Evolutionary conservation across 1,140 invertebrate species (phyloP).

Genomic region (Drosophila bipectinata): DNA sequence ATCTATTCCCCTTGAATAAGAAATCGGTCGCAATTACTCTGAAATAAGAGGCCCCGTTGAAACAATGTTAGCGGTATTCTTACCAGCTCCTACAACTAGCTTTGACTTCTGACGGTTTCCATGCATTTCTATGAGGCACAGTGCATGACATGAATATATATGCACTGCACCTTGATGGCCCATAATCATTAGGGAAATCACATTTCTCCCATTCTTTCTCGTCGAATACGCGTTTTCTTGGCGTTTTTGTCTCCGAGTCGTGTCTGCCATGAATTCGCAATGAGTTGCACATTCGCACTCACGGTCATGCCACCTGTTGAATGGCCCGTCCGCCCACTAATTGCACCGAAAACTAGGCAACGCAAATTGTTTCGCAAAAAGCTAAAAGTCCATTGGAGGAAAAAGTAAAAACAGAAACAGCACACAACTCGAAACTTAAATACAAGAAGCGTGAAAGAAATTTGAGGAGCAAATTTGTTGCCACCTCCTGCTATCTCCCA

Average conservation of each 20-base stretch:
- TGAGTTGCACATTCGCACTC: conserved; percentile 46
- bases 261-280: conserved; percentile 67
- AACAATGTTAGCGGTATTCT: not conserved
- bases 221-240: conserved; percentile 48
- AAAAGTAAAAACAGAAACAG: conserved; percentile 11
- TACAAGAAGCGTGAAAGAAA: conserved; percentile 62
- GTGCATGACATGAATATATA: conserved; percentile 31
- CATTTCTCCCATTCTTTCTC: conserved; percentile 14
- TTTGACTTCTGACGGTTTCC: conserved; percentile 10
- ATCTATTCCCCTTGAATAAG: no score
- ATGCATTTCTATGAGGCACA: conserved; percentile 37
- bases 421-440: conserved; percentile 69
- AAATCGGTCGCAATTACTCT: no score
- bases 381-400: conserved; percentile 55
- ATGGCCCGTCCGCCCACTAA: conserved; percentile 47
- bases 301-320: conserved; percentile 51
- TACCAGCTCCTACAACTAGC: not conserved
- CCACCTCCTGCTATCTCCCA: conserved; percentile 45
- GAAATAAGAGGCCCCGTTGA: no score
- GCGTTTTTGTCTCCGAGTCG: conserved; percentile 47
- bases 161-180: conserved; percentile 34
- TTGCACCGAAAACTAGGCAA: conserved; percentile 66
- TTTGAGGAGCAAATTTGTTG: conserved; percentile 46
- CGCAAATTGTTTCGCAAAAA: conserved; percentile 52
- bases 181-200: conserved; percentile 42